Evolutionary conservation across 2,113 vertebrate species (phyloP).

Genomic region (Plotosus lineatus): DNA sequence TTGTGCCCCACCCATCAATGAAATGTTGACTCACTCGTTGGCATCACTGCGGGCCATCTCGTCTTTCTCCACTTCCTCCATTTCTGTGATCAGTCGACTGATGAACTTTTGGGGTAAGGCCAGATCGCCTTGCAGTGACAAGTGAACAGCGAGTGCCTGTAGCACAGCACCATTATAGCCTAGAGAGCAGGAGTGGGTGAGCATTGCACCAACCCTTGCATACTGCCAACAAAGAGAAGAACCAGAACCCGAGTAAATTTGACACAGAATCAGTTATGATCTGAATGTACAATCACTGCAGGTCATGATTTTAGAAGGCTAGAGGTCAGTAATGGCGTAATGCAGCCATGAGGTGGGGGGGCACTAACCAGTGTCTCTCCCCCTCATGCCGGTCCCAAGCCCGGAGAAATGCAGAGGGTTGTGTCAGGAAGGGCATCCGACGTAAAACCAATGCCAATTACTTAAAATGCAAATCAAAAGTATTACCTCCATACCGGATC

Average conservation of each 20-base stretch:
- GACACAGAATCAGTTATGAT: neutral
- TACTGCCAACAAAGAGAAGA: slow-evolving; percentile 69
- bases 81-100: slow-evolving; percentile 85
- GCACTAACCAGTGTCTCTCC: too few species aligned
- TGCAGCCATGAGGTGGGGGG: too few species aligned
- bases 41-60: slow-evolving; percentile 84
- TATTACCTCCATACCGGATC: too few species aligned
- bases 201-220: slow-evolving; percentile 82
- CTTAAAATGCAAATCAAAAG: too few species aligned
- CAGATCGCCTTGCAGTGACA: slow-evolving; percentile 84
- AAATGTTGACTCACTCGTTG: slow-evolving; percentile 75
- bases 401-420: too few species aligned
- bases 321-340: neutral
- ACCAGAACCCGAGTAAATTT: neutral
- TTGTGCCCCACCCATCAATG: neutral
- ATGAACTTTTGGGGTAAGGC: slow-evolving; percentile 81
- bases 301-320: too few species aligned
- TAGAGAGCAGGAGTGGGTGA: slow-evolving; percentile 93
- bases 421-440: too few species aligned
- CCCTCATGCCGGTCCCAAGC: too few species aligned
- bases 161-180: slow-evolving; percentile 95
- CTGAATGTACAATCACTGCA: neutral
- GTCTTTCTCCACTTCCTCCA: slow-evolving; percentile 88
- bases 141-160: slow-evolving; percentile 91
- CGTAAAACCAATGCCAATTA: too few species aligned